These are phyloP conservation scores for Psix sp. DNA, from an alignment of 1,140 invertebrate genomes.

Conservation along the genomic window DNA sequence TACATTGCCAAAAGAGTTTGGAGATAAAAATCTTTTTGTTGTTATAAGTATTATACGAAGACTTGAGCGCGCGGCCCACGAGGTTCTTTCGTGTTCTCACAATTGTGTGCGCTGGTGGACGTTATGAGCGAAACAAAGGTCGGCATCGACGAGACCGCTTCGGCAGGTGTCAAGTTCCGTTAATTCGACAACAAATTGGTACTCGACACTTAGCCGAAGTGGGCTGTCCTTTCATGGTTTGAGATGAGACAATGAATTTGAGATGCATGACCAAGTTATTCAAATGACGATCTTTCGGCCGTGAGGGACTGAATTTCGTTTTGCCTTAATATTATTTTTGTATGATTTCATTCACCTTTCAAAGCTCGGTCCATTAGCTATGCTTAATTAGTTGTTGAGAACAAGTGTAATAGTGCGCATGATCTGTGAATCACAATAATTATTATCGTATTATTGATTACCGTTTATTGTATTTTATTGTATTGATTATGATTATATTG, in stretches of 20 bases:
- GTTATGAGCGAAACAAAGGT: conserved; percentile 35
- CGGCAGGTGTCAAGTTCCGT: conserved; percentile 10
- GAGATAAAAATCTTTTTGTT: conserved; percentile 6
- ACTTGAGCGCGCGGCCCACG: conserved; percentile 13
- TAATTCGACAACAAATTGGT: conserved; percentile 1
- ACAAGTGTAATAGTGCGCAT: conserved; percentile 73
- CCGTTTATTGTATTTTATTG: conserved; percentile 51
- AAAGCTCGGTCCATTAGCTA: conserved; percentile 61
- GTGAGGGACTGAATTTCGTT: neutral
- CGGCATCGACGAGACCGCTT: too few species aligned
- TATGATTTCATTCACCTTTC: neutral
- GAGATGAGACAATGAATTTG: neutral
- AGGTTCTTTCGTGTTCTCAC: conserved; percentile 16
- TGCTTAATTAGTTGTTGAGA: conserved; percentile 70
- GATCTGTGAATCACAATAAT: conserved; percentile 70
- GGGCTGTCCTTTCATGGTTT: conserved; percentile 12
- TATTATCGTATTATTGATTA: conserved; percentile 53
- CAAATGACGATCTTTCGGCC: neutral
- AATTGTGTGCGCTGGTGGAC: conserved; percentile 12
- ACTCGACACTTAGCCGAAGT: conserved; percentile 17
- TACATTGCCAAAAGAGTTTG: conserved; percentile 70
- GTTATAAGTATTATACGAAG: conserved; percentile 47
- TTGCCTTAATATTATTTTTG: conserved; percentile 5
- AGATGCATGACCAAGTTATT: conserved; percentile 5
- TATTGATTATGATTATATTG: conserved; percentile 57